Evolutionary conservation across 2,888 invertebrate species (phyloP), one percentile per base, ranked within the genome.

Genomic region (Morpho achilles): DNA sequence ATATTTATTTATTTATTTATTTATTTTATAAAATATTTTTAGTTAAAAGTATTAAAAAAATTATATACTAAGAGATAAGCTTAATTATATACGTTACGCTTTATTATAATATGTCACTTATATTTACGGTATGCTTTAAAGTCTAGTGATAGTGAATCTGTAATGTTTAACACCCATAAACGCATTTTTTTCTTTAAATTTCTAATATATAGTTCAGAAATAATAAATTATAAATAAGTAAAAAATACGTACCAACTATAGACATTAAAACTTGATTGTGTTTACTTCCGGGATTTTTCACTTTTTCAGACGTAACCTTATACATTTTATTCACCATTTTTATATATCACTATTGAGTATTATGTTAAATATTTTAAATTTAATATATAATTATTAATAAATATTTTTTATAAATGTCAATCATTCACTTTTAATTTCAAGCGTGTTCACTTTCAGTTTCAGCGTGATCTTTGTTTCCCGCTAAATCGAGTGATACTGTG

Each of bases 211-310:
- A 1, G 16, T 16, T 16, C 16, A 16, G 16, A 16, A 16, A 16
- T 16, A 8, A 42, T 8, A 42, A 42, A 42, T 42, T 8, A 42
- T 42, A 42, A 8, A 42, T 42, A 8, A 8, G 40, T 16, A 7
- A 23, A 16, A 52, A 7, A 42, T 48, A 79, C 84, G 86, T 66
- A 89, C 88, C 84, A 42, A 87, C 70, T 64, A 89, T 88, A 2
- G 88, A 88, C 87, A 87, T 88, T 3, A 88, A 59, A 23, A 89
- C 68, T 71, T 89, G 88, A 66, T 84, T 83, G 59, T 85, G 84
- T 72, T 87, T 89, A 62, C 85, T 87, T 3, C 87, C 88, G 22
- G 42, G 59, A 8, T 69, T 72, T 10, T 69, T 61, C n/a, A 67
- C 65, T 42, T 69, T 70, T 69, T 65, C 66, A 0, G 78, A 72